Evolutionary conservation across 2,113 vertebrate species (phyloP).

Genomic region (Myotis davidii): DNA sequence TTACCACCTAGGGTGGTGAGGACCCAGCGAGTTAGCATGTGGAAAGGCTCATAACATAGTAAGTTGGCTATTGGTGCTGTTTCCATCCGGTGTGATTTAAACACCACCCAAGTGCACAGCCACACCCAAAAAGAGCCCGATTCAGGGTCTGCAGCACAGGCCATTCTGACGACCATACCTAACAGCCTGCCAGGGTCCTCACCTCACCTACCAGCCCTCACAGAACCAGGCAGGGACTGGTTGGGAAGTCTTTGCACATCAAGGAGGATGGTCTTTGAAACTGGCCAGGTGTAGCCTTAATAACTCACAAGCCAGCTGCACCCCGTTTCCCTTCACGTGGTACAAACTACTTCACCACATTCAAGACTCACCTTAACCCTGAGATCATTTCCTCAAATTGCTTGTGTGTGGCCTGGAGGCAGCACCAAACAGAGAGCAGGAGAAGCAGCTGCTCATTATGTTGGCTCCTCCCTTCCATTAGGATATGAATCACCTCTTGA

Average conservation of each 20-base stretch:
- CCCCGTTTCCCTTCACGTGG: not conserved
- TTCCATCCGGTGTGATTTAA: slow-evolving; percentile 6
- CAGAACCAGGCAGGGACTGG: not conserved
- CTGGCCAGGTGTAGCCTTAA: not conserved
- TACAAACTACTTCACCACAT: not conserved
- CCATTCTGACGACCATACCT: not conserved
- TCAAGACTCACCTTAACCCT: not conserved
- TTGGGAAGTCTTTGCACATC: not conserved
- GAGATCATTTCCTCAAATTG: not conserved
- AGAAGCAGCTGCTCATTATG: not conserved
- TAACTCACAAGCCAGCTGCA: not conserved
- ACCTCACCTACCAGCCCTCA: not conserved
- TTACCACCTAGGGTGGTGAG: not conserved
- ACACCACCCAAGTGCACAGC: not conserved
- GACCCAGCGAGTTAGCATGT: not conserved
- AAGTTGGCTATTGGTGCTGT: not conserved
- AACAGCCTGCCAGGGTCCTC: not conserved
- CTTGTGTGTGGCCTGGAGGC: not conserved
- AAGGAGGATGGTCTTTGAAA: slow-evolving; percentile 9
- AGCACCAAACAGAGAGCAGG: not conserved
- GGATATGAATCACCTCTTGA: not conserved
- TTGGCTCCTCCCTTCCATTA: not conserved
- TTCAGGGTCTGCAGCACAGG: not conserved
- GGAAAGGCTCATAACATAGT: not conserved
- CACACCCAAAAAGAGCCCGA: not conserved